Evolutionary conservation across 2,888 invertebrate species (phyloP).

Genomic region (Drosophila bunnanda): DNA sequence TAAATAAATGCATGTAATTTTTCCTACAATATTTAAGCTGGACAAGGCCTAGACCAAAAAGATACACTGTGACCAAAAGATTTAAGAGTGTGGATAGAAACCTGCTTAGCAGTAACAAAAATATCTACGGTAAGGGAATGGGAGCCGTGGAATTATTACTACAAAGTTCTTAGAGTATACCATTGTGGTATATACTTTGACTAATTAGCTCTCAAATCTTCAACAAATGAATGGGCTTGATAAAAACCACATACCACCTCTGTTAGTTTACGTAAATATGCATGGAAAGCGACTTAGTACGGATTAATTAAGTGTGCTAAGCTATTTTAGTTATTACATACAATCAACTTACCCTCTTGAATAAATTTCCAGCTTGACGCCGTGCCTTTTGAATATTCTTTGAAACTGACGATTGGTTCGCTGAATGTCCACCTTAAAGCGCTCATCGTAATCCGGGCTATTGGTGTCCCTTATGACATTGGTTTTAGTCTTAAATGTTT

Average conservation of each 20-base stretch:
- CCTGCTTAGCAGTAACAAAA: neutral
- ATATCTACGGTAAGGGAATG: neutral
- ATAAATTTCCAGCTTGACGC: constrained; percentile 95
- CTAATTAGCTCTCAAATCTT: neutral
- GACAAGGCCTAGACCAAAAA: too few relatives aligned
- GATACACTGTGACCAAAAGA: too few relatives aligned
- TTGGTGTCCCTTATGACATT: constrained; percentile 92
- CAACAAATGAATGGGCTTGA: neutral
- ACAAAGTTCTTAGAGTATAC: neutral
- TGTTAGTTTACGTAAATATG: constrained; percentile 23
- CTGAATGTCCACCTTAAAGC: constrained; percentile 91
- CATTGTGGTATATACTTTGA: neutral
- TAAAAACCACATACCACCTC: constrained; percentile 12
- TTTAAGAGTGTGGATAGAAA: neutral
- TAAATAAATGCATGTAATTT: neutral
- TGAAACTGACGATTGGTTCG: constrained; percentile 92
- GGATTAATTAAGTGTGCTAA: constrained; percentile 23
- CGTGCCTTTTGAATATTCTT: constrained; percentile 94
- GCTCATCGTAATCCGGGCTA: constrained; percentile 94
- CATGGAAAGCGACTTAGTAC: constrained; percentile 35
- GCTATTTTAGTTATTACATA: neutral
- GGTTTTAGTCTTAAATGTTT: constrained; percentile 91
- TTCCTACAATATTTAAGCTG: neutral
- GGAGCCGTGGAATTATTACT: neutral
- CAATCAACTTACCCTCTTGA: constrained; percentile 92